Evolutionary conservation across 2,113 vertebrate species (phyloP).

Genomic region (Sialia sialis): DNA sequence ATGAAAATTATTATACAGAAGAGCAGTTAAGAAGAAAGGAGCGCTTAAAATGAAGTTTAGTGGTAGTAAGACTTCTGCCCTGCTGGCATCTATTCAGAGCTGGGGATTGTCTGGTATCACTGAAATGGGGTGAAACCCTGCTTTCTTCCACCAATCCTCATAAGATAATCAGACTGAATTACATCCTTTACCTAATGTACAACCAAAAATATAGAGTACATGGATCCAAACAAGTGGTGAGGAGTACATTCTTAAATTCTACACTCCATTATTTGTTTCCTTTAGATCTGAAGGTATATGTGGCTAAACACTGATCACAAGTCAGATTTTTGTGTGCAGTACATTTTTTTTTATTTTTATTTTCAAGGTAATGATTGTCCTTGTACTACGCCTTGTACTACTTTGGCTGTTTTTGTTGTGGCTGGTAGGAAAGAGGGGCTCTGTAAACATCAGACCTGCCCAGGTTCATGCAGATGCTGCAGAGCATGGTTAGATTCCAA

Average conservation of each 20-base stretch:
- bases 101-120: neutral
- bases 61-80: neutral
- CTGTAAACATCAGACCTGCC: neutral
- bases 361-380: rapidly evolving
- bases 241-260: neutral
- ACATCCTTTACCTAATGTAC: neutral
- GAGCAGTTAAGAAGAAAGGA: neutral
- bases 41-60: neutral
- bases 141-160: neutral
- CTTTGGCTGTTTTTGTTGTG: neutral
- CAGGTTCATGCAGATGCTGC: neutral
- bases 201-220: neutral
- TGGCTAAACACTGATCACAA: neutral
- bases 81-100: neutral
- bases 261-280: neutral
- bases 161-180: neutral
- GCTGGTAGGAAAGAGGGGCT: neutral
- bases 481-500: neutral
- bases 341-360: neutral
- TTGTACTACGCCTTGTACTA: neutral
- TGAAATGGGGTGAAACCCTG: neutral
- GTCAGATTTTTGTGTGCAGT: neutral
- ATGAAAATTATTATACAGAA: neutral
- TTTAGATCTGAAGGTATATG: neutral
- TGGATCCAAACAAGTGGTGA: neutral